Base-by-base conservation (phyloP, 2,888 invertebrate genomes). In the Acrobasis repandana region DNA sequence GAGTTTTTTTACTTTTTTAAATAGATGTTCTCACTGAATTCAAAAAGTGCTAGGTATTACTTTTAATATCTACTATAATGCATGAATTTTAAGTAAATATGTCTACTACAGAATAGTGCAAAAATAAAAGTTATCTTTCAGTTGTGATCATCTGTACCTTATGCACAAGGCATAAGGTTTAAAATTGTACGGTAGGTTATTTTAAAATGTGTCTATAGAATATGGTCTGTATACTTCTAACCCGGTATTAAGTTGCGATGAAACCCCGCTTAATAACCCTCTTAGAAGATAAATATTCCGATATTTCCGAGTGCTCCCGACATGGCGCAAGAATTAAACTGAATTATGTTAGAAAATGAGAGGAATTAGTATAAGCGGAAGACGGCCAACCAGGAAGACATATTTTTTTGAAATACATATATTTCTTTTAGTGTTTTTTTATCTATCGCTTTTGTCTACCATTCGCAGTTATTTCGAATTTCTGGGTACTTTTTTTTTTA, bases 201-300 rank as follows among this genome's bases (percentile, higher is more conserved):
- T 66, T 65, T 66, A 50, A 65, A 65, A 63, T 64, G 65, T 62
- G 62, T 60, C 65, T 62, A 61, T 69, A 66, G 61, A 71, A 69
- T 68, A 67, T 68, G 70, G 65, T 61, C 62, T 65, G 62, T 64
- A 65, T 68, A 69, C 73, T 68, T 67, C 68, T 65, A 64, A 63
- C 63, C 59, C 58, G 58, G 61, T 61, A 61, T 60, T 68, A 73
- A 74, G 70, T 62, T 67, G 67, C 69, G 64, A 68, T 71, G 72
- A 69, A 73, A 70, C 66, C 63, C 65, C 66, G 65, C 69, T 68
- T 75, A 77, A 77, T 76, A 74, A 72, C 74, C 71, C 69, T 74
- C 73, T 72, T 67, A 67, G 60, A 68, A 71, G 74, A 77, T 79
- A 78, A 79, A 79, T 76, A 77, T 76, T 73, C 70, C 65, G 67